phyloP scores from a whole-genome alignment of 2,797 vertebrate species.

The Rousettus madagascariensis region DNA sequence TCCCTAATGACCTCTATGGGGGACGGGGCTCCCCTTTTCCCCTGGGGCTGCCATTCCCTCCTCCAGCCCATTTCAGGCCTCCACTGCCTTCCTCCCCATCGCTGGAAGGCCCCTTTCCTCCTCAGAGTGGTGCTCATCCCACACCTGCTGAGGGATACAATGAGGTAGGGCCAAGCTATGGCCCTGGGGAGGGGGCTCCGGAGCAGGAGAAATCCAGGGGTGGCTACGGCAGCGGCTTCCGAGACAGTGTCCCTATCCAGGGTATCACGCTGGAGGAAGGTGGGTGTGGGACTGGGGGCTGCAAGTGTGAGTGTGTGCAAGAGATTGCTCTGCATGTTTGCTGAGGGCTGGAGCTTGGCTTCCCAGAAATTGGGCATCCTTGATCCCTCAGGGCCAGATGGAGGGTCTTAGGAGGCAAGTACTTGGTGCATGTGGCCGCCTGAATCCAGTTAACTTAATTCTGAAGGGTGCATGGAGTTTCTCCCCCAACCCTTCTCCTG shows the following conservation, averaged over 20 bases:
- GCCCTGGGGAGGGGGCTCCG: constrained; percentile 78
- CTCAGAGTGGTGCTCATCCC: constrained; percentile 62
- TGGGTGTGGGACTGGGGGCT: constrained; percentile 70
- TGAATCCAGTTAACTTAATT: constrained; percentile 33
- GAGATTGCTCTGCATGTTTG: constrained; percentile 42
- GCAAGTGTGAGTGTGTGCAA: constrained; percentile 33
- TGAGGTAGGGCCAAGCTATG: constrained; percentile 82
- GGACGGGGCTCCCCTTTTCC: constrained; percentile 65
- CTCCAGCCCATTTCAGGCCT: constrained; percentile 81
- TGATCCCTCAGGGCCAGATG: neutral
- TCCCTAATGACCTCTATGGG: constrained; percentile 69
- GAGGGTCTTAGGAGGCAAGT: neutral
- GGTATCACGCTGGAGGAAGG: constrained; percentile 96
- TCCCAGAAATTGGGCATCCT: neutral
- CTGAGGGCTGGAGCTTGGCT: constrained; percentile 41
- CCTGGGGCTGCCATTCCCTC: constrained; percentile 82
- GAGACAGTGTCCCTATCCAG: constrained; percentile 87
- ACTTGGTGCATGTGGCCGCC: neutral
- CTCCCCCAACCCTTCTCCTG: neutral
- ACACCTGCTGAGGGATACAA: constrained; percentile 64
- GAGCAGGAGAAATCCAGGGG: constrained; percentile 84
- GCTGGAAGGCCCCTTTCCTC: constrained; percentile 77
- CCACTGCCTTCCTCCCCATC: constrained; percentile 81
- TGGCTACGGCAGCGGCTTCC: constrained; percentile 75
- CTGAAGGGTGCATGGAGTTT: neutral